Evolutionary conservation across 2,888 invertebrate species (phyloP).

Genomic region (Coecobrya sp.): DNA sequence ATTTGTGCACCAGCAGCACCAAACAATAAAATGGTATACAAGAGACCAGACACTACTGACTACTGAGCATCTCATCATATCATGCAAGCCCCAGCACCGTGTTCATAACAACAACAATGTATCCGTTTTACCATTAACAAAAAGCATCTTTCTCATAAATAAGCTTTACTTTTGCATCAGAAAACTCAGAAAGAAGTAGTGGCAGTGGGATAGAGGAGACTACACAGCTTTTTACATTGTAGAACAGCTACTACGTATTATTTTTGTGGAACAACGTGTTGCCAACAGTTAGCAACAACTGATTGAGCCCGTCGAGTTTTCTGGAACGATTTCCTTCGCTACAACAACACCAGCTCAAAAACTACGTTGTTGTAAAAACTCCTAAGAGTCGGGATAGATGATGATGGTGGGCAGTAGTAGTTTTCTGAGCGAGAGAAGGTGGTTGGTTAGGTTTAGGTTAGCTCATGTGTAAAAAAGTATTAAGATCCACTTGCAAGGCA

Average conservation of each 20-base stretch:
- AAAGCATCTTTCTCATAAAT: too few species aligned
- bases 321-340: background rate
- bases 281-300: slow-evolving; percentile 28
- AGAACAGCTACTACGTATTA: background rate
- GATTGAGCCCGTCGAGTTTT: background rate
- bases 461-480: background rate
- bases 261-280: slow-evolving; percentile 9
- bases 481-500: slow-evolving; percentile 49
- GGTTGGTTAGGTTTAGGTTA: slow-evolving; percentile 8
- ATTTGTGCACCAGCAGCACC: too few species aligned
- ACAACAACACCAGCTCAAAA: background rate
- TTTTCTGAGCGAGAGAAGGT: background rate
- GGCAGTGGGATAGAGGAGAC: background rate
- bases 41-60: too few species aligned
- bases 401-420: too few species aligned
- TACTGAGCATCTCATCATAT: too few species aligned
- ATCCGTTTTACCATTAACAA: too few species aligned
- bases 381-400: background rate
- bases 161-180: too few species aligned
- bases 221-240: background rate
- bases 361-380: background rate
- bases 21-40: too few species aligned
- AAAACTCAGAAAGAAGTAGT: too few species aligned
- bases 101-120: too few species aligned
- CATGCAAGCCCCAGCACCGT: too few species aligned